These are phyloP conservation scores for Astyanax mexicanus DNA, from an alignment of 2,797 vertebrate genomes.

Conservation along the genomic window DNA sequence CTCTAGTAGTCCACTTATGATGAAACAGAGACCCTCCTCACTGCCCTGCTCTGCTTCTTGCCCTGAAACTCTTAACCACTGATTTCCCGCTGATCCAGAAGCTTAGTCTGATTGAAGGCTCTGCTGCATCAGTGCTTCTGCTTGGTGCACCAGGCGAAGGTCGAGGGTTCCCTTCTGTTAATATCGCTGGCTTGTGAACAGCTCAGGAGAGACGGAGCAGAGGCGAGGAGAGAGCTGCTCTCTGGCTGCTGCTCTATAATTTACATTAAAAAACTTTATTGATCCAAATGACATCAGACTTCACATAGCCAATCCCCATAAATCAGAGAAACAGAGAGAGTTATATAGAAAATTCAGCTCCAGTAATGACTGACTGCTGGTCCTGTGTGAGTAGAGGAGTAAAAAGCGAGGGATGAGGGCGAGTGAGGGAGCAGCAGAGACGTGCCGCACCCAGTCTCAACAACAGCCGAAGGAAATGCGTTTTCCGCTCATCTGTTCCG, in stretches of 20 bases:
- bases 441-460: neutral
- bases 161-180: neutral
- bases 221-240: neutral
- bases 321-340: neutral
- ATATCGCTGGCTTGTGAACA: neutral
- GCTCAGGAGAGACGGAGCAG: neutral
- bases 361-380: no score
- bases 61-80: no score
- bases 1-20: no score
- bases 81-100: no score
- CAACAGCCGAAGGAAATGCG: neutral
- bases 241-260: neutral
- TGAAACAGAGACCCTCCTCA: no score
- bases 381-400: no score
- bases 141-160: neutral
- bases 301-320: conserved; percentile 5
- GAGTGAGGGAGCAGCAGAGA: no score
- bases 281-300: conserved; percentile 35
- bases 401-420: no score
- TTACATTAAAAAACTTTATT: conserved; percentile 10
- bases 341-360: neutral
- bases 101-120: no score
- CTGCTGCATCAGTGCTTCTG: no score
- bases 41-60: no score
- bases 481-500: neutral